These are phyloP conservation scores for Ceratoteleas bidentatus DNA, from an alignment of 1,140 invertebrate species.

Conservation along the genomic window DNA sequence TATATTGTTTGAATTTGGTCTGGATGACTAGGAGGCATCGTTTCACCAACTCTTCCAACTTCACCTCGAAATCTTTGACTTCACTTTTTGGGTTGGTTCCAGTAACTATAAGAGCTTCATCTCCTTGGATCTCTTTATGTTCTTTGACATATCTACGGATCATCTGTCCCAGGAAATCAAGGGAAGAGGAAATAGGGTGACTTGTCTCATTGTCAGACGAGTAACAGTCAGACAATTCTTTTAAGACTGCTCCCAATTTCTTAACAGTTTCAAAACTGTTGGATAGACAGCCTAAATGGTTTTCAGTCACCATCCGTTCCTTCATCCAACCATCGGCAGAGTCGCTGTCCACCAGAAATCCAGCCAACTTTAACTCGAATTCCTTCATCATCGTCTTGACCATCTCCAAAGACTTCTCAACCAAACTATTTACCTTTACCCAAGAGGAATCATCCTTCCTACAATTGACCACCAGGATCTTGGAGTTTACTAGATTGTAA, in stretches of 20 bases:
- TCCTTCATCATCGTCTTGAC: conserved; percentile 72
- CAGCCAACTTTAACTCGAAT: conserved; percentile 76
- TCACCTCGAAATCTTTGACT: conserved; percentile 70
- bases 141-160: conserved; percentile 58
- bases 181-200: conserved; percentile 73
- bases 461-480: conserved; percentile 80
- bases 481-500: conserved; percentile 61
- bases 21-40: conserved; percentile 85
- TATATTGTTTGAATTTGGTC: conserved; percentile 85
- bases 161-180: conserved; percentile 64
- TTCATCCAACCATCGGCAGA: conserved; percentile 65
- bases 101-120: conserved; percentile 17
- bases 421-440: conserved; percentile 76
- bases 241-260: conserved; percentile 72
- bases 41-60: conserved; percentile 83
- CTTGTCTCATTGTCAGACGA: conserved; percentile 69
- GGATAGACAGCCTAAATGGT: conserved; percentile 70
- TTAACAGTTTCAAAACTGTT: conserved; percentile 70
- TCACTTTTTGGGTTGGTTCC: conserved; percentile 47
- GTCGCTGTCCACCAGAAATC: conserved; percentile 72
- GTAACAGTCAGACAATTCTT: conserved; percentile 75
- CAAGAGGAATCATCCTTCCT: conserved; percentile 81
- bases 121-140: conserved; percentile 50
- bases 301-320: conserved; percentile 76
- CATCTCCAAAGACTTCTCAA: conserved; percentile 68